Evolutionary conservation across 2,797 vertebrate species (phyloP).

Genomic region (Corythornis leucogaster): DNA sequence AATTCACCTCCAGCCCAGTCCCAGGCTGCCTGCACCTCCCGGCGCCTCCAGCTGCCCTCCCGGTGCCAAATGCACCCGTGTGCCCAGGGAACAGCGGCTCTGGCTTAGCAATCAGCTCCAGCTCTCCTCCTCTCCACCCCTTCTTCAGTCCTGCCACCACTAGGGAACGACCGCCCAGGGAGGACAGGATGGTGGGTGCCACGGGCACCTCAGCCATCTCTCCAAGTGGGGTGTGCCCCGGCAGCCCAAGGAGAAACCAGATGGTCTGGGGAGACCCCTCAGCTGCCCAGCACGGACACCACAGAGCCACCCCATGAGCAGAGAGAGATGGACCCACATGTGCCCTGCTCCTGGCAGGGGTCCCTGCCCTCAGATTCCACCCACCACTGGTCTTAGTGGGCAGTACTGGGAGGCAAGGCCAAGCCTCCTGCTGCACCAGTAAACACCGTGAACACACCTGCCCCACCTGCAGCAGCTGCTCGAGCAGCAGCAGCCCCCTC

Average conservation of each 20-base stretch:
- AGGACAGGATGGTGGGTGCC: rapidly evolving
- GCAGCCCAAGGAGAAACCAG: neutral
- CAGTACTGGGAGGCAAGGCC: neutral
- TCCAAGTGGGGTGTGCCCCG: too few relatives aligned
- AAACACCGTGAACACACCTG: neutral
- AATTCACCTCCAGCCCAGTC: neutral
- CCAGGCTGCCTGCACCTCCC: neutral
- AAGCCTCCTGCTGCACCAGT: neutral
- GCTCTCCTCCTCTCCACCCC: neutral
- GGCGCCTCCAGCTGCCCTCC: neutral
- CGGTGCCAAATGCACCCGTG: rapidly evolving
- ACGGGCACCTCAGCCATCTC: neutral
- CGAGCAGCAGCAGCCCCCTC: neutral
- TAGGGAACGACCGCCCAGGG: neutral
- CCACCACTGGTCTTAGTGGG: neutral
- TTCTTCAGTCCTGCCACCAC: neutral
- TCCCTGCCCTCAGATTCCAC: too few relatives aligned
- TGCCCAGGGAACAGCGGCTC: neutral
- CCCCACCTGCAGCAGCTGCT: neutral
- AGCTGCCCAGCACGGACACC: neutral
- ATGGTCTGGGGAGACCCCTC: neutral
- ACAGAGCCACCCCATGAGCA: too few relatives aligned
- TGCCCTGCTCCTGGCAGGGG: too few relatives aligned
- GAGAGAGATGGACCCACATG: neutral
- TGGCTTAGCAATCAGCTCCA: neutral